These are phyloP conservation scores for Caligus rogercresseyi DNA, from an alignment of 1,140 invertebrate genomes.

Conservation along the genomic window DNA sequence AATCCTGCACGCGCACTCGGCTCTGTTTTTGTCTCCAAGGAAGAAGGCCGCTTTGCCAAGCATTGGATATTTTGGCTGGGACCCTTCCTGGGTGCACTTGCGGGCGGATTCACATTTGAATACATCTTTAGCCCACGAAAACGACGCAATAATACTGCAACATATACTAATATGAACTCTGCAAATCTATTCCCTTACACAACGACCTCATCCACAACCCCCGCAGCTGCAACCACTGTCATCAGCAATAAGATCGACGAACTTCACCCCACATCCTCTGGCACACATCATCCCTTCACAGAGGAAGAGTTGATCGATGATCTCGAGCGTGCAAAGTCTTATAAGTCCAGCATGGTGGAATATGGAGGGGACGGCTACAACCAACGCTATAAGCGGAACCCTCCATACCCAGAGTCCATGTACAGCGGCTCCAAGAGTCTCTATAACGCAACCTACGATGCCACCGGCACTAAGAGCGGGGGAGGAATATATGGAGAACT, in stretches of 20 bases:
- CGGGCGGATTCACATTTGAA: slow-evolving; percentile 64
- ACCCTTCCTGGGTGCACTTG: slow-evolving; percentile 54
- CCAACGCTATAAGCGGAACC: neutral
- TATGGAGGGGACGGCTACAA: neutral
- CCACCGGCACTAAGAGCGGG: neutral
- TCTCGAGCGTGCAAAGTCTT: slow-evolving; percentile 10
- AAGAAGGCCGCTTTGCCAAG: slow-evolving; percentile 4
- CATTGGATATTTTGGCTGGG: slow-evolving; percentile 64
- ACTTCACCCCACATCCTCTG: neutral
- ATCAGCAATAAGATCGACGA: neutral
- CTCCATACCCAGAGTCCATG: slow-evolving; percentile 3
- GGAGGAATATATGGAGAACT: neutral
- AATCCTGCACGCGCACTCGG: slow-evolving; percentile 78
- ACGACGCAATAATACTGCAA: neutral
- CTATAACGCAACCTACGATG: slow-evolving; percentile 11
- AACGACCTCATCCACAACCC: no score
- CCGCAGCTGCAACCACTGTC: neutral
- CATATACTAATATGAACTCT: neutral
- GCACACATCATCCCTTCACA: neutral
- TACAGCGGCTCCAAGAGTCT: slow-evolving; percentile 15
- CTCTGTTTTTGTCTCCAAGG: slow-evolving; percentile 68
- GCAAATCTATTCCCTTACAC: neutral
- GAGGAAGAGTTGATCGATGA: slow-evolving; percentile 19
- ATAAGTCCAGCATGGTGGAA: slow-evolving; percentile 3
- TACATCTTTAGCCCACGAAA: slow-evolving; percentile 51